Conservation (phyloP, 1,140 invertebrate species). For the Sweltsa coloradensis region DNA sequence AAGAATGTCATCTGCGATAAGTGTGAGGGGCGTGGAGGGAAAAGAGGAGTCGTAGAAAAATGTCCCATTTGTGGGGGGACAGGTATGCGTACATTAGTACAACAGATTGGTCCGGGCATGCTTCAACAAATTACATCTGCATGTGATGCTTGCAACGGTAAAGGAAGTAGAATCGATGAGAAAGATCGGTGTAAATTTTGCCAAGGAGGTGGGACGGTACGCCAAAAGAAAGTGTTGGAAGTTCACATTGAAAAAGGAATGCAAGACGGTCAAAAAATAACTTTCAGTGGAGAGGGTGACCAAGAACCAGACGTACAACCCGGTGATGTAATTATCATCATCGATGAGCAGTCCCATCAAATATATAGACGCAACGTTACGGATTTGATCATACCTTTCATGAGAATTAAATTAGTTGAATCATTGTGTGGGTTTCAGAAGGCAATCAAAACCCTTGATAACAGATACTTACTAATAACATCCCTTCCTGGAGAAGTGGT, state of each 20-base stretch:
- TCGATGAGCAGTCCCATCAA: conserved; percentile 50
- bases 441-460: conserved; percentile 49
- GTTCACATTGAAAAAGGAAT: conserved; percentile 59
- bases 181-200: conserved; percentile 46
- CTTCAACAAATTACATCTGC: conserved; percentile 53
- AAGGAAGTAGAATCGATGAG: conserved; percentile 36
- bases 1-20: conserved; percentile 52
- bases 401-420: conserved; percentile 42
- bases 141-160: conserved; percentile 42
- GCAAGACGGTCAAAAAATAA: conserved; percentile 53
- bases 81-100: conserved; percentile 45
- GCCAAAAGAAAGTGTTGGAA: conserved; percentile 49
- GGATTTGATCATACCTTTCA: conserved; percentile 39
- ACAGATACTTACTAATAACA: conserved; percentile 39
- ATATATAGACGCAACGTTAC: conserved; percentile 34
- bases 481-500: conserved; percentile 46
- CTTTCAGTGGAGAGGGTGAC: conserved; percentile 52
- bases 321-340: conserved; percentile 52
- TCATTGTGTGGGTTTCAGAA: conserved; percentile 55
- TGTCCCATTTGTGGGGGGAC: conserved; percentile 45
- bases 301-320: conserved; percentile 51
- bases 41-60: conserved; percentile 42
- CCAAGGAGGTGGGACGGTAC: conserved; percentile 40
- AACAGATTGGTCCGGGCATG: conserved; percentile 50
- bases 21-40: conserved; percentile 51